phyloP scores from a whole-genome alignment of 1,140 invertebrate genomes.

The Cylas formicarius region DNA sequence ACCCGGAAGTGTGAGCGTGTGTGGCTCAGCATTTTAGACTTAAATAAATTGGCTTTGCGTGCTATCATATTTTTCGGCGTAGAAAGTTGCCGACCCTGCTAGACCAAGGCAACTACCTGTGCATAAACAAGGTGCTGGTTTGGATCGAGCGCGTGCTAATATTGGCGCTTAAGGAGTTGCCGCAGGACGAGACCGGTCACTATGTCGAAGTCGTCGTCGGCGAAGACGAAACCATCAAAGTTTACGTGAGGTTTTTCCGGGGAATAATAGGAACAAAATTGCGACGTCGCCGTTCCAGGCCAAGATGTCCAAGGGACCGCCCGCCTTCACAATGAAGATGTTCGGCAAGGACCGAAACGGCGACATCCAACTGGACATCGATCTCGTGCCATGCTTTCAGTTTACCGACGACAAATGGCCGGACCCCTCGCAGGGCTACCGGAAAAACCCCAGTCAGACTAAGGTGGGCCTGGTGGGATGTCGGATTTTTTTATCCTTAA shows the following conservation, averaged over 20 bases:
- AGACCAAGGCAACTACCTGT: slow-evolving; percentile 20
- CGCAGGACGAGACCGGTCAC: not conserved
- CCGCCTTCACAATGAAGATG: slow-evolving; percentile 36
- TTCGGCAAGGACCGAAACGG: slow-evolving; percentile 12
- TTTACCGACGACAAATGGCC: slow-evolving; percentile 32
- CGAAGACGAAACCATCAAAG: not conserved
- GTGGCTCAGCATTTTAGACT: no score
- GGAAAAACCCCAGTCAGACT: slow-evolving; percentile 11
- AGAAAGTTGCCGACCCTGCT: slow-evolving; percentile 17
- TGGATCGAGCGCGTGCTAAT: slow-evolving; percentile 33
- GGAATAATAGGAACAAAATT: slow-evolving; percentile 2
- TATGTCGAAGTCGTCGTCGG: slow-evolving; percentile 9
- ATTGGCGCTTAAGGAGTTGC: slow-evolving; percentile 20
- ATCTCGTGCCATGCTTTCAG: slow-evolving; percentile 36
- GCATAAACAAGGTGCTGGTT: slow-evolving; percentile 21
- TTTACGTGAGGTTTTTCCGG: slow-evolving; percentile 9
- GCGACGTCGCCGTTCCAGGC: slow-evolving; percentile 15
- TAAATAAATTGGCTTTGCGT: no score
- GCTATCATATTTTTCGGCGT: slow-evolving; percentile 2
- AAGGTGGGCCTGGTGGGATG: no score
- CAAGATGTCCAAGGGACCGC: slow-evolving; percentile 18
- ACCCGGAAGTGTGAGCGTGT: no score
- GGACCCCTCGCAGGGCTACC: slow-evolving; percentile 13
- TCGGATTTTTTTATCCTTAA: no score
- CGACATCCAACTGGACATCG: slow-evolving; percentile 29